Evolutionary conservation across 2,888 invertebrate species (phyloP).

Genomic region (Sussaba pulchella): DNA sequence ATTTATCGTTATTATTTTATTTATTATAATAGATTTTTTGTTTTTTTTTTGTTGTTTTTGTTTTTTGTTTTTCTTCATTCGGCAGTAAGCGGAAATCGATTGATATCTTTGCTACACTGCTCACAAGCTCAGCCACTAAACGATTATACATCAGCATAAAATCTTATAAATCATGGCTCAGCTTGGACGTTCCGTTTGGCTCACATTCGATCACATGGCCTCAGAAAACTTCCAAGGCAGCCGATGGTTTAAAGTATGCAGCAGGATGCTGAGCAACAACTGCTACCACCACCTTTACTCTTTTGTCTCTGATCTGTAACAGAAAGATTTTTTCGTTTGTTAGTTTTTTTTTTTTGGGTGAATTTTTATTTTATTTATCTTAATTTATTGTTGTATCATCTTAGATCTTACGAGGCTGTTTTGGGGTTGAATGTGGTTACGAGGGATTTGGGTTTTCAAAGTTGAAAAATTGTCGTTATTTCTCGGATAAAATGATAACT

Average conservation of each 20-base stretch:
- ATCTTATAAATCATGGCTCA: conserved; percentile 79
- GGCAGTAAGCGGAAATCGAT: conserved; percentile 35
- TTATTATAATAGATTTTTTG: too few relatives aligned
- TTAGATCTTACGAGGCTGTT: too few relatives aligned
- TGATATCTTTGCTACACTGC: conserved; percentile 73
- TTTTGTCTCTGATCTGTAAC: conserved; percentile 97
- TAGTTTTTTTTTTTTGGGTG: background rate
- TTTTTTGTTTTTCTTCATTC: conserved; percentile 30
- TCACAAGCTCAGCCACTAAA: conserved; percentile 81
- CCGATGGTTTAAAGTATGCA: conserved; percentile 93
- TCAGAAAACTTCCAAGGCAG: conserved; percentile 78
- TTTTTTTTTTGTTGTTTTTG: conserved; percentile 5
- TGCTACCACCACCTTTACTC: conserved; percentile 97
- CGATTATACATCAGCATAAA: conserved; percentile 81
- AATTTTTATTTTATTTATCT: background rate
- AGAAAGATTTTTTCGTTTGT: conserved; percentile 59
- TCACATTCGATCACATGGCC: conserved; percentile 75
- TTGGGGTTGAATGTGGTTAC: too few relatives aligned
- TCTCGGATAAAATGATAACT: too few relatives aligned
- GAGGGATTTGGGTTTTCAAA: too few relatives aligned
- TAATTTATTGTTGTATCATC: too few relatives aligned
- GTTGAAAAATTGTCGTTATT: too few relatives aligned
- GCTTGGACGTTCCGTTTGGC: conserved; percentile 76
- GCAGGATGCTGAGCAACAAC: conserved; percentile 97
- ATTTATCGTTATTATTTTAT: too few relatives aligned